phyloP scores from a whole-genome alignment of 2,888 invertebrate genomes.

The Amphipyra berbera region DNA sequence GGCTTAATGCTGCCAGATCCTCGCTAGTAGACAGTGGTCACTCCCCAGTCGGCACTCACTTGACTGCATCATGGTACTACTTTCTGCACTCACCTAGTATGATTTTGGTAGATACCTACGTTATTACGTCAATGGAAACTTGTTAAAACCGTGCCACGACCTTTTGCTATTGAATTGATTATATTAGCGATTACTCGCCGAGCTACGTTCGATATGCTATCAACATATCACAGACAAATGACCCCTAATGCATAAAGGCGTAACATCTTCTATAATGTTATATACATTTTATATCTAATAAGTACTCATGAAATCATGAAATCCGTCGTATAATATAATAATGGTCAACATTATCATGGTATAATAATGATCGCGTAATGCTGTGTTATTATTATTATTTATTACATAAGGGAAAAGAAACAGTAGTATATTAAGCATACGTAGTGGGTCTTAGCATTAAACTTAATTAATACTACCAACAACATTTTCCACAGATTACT shows the following conservation, averaged over 20 bases:
- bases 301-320: conserved; percentile 2
- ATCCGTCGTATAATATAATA: conserved; percentile 22
- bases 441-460: too few species aligned
- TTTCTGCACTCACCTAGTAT: conserved; percentile 1
- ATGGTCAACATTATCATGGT: conserved; percentile 6
- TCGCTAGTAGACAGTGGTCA: too few species aligned
- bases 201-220: conserved; percentile 27
- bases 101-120: conserved; percentile 12
- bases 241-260: conserved; percentile 28
- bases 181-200: conserved; percentile 45
- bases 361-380: conserved; percentile 1
- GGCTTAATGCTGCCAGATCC: too few species aligned
- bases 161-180: conserved; percentile 59
- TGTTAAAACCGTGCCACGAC: conserved; percentile 54
- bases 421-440: too few species aligned
- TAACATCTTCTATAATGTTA: conserved; percentile 13
- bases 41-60: too few species aligned
- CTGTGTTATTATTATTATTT: too few species aligned
- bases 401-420: too few species aligned
- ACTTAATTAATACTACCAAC: too few species aligned
- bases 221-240: conserved; percentile 30
- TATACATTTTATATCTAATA: not conserved
- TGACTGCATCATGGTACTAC: too few species aligned
- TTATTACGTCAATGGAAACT: conserved; percentile 46
- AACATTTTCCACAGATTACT: too few species aligned